phyloP scores from a whole-genome alignment of 2,888 invertebrate species.

The Hesperia comma region DNA sequence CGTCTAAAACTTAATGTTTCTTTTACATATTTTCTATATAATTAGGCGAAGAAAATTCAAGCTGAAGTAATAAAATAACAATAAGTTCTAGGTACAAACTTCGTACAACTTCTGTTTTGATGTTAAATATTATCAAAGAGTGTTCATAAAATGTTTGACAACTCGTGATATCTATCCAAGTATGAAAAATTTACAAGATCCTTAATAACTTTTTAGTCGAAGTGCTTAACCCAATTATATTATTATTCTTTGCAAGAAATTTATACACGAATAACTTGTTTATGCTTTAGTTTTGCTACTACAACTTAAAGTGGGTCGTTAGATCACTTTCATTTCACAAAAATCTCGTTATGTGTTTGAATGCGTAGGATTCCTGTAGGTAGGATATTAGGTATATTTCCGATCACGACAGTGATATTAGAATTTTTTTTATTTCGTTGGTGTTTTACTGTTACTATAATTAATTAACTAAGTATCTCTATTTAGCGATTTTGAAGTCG shows the following conservation, averaged over 20 bases:
- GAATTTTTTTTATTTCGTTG: no score
- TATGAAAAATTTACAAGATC: background rate
- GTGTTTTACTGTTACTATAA: no score
- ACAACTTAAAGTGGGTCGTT: no score
- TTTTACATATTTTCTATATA: constrained; percentile 28
- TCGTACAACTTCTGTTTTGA: constrained; percentile 17
- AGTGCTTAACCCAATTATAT: background rate
- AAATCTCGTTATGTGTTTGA: no score
- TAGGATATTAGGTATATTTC: no score
- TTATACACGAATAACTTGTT: no score
- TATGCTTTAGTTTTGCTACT: no score
- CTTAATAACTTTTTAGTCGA: background rate
- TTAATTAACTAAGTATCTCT: no score
- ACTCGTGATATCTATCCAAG: background rate
- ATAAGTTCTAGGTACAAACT: constrained; percentile 22
- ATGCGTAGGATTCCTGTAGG: no score
- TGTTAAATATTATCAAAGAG: constrained; percentile 26
- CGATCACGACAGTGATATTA: no score
- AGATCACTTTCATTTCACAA: no score
- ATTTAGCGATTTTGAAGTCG: no score
- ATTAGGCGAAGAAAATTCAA: constrained; percentile 21
- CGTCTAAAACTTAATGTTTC: background rate
- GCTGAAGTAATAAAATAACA: constrained; percentile 27
- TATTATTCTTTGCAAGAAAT: background rate
- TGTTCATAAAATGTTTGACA: constrained; percentile 13